Percentiles rank a stretch among this genome's conserved stretches.
phyloP scores from a whole-genome alignment of 53 echinoderm and acorn worm genomes.

The Pentamera pediparva region DNA sequence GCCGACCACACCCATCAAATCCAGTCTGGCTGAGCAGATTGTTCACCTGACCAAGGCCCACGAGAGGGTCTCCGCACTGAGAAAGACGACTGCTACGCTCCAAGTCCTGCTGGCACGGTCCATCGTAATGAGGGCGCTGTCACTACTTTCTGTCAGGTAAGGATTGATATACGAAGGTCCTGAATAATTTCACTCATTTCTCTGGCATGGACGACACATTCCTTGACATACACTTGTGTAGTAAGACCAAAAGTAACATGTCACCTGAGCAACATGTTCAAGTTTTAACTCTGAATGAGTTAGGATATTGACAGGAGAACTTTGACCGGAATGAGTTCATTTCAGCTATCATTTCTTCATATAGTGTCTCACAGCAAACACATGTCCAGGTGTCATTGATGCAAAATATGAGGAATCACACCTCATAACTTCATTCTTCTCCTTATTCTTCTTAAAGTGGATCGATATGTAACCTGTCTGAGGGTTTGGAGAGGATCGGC shows the following conservation, averaged over 20 bases:
- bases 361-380: too few relatives aligned
- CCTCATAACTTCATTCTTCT: not conserved
- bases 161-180: too few relatives aligned
- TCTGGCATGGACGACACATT: too few relatives aligned
- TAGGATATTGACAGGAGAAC: too few relatives aligned
- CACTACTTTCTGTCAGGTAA: slow-evolving; percentile 95
- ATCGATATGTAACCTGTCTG: slow-evolving; percentile 88
- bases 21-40: slow-evolving; percentile 86
- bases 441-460: slow-evolving; percentile 49
- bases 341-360: too few relatives aligned
- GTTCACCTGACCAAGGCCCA: slow-evolving; percentile 60
- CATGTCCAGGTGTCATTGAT: too few relatives aligned
- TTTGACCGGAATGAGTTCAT: too few relatives aligned
- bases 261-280: too few relatives aligned
- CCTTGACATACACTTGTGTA: too few relatives aligned
- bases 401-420: not conserved
- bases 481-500: slow-evolving; percentile 84
- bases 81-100: slow-evolving; percentile 78
- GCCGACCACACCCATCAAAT: slow-evolving; percentile 17
- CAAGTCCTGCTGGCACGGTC: slow-evolving; percentile 89
- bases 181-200: too few relatives aligned
- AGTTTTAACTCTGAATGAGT: too few relatives aligned
- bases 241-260: too few relatives aligned
- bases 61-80: slow-evolving; percentile 82
- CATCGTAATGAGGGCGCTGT: slow-evolving; percentile 95